phyloP scores from a whole-genome alignment of 2,888 invertebrate species.

The Acleris emargana region DNA sequence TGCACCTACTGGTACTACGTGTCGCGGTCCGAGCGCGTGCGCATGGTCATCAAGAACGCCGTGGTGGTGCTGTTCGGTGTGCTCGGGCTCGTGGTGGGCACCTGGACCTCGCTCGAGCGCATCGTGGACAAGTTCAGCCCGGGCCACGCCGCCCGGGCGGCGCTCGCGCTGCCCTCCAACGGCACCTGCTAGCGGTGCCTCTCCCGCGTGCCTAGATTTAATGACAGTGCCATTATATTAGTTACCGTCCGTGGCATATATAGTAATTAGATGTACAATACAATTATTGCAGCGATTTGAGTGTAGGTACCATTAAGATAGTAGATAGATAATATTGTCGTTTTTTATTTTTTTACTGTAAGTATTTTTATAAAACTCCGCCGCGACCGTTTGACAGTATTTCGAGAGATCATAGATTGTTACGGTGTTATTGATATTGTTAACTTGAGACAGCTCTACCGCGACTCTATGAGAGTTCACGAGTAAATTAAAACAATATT shows the following conservation, averaged over 20 bases:
- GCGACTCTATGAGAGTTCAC: conserved; percentile 46
- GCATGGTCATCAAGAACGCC: conserved; percentile 85
- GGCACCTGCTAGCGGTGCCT: conserved; percentile 10
- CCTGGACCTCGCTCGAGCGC: conserved; percentile 86
- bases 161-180: conserved; percentile 39
- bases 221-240: conserved; percentile 54
- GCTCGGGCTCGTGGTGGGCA: conserved; percentile 87
- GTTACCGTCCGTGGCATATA: conserved; percentile 50
- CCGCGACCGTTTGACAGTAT: conserved; percentile 34
- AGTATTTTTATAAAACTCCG: conserved; percentile 20
- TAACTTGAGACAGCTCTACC: conserved; percentile 45
- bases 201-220: conserved; percentile 19
- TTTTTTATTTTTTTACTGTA: conserved; percentile 30
- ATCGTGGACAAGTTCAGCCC: conserved; percentile 84
- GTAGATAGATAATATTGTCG: conserved; percentile 20
- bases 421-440: conserved; percentile 35
- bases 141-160: conserved; percentile 17
- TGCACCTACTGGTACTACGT: conserved; percentile 91
- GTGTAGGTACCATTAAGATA: conserved; percentile 19
- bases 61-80: conserved; percentile 86
- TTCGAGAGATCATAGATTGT: conserved; percentile 34
- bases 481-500: conserved; percentile 23
- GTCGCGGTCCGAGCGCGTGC: conserved; percentile 78
- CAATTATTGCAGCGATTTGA: conserved; percentile 37
- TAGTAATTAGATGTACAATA: conserved; percentile 45